A percentile compares a stretch with the other conserved stretches of the same genome.
Conservation (phyloP, 2,113 vertebrate species). For the Sitta europaea region DNA sequence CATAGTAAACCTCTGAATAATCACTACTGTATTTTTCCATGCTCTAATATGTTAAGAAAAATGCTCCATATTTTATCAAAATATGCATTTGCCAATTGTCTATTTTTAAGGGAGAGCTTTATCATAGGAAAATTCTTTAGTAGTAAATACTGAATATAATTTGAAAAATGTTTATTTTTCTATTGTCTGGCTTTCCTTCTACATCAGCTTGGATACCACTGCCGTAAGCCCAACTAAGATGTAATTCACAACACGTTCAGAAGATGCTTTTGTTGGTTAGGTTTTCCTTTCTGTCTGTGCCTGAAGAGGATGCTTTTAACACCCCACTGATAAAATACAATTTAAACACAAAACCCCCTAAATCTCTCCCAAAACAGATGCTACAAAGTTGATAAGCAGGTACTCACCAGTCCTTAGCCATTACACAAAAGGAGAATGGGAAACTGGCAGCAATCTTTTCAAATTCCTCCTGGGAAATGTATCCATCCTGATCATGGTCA, state of each 20-base stretch:
- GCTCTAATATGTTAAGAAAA: neutral
- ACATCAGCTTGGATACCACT: neutral
- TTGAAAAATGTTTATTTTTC: neutral
- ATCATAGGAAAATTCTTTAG: neutral
- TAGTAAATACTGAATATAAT: neutral
- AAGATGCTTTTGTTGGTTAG: neutral
- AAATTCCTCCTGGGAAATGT: slow-evolving; percentile 95
- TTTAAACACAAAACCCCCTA: neutral
- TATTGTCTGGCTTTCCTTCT: neutral
- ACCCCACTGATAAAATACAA: neutral
- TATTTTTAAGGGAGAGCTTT: neutral
- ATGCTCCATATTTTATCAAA: neutral
- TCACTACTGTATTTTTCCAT: neutral
- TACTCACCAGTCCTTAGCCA: slow-evolving; percentile 93
- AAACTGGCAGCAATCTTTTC: slow-evolving; percentile 95
- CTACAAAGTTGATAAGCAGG: neutral
- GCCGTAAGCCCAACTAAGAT: neutral
- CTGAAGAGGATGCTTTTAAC: neutral
- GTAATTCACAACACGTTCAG: neutral
- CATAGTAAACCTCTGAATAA: neutral
- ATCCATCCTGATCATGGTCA: slow-evolving; percentile 92
- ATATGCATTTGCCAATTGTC: neutral
- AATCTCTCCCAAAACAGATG: neutral
- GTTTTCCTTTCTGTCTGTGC: neutral
- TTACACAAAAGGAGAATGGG: slow-evolving; percentile 94